Base-by-base conservation (phyloP, 2,797 vertebrate genomes). In the Kryptolebias ocellatus region DNA sequence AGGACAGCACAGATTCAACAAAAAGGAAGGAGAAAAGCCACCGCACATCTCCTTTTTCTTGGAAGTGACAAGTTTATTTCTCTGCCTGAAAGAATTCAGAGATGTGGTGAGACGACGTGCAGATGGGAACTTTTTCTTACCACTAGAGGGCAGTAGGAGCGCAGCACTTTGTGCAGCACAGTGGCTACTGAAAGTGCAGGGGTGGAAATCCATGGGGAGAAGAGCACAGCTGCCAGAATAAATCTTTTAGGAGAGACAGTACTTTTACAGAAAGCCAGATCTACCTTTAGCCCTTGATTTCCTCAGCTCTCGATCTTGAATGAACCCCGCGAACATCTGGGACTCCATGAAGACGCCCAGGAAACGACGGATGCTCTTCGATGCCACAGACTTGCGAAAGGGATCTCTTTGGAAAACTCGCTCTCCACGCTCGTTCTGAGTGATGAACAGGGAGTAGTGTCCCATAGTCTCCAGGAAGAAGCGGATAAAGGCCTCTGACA, bases 271-370 rank as follows among this genome's bases (percentile, higher is more conserved):
- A 60, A 31, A 5, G 2, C 5, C 28, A 18, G 3, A n/a, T 66
- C 37, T 92, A 98, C 98, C 97, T 95, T 98, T 99, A n/a, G 97
- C 97, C 53, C 97, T 89, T 80, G 95, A 96, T 83, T 98, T 99
- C 68, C 98, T 93, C 76, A 99, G 93, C 89, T 99, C 98, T 47
- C 96, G 93, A 89, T 99, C 98, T 92, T 99, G 98, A 88, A 99
- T 98, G 91, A 99, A 99, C 31, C 98, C 98, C 11, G 98, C 94
- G 54, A 99, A 99, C 98, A 99, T 99, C 92, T 99, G 98, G 53
- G 98, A 98, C 89, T 99, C 97, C 97, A 99, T 99, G 90, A 99
- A 99, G 83, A 99, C 97, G 29, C 98, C 97, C 75, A 99, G 92
- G 90, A 99, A 99, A 76, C 97, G 96, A 0, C 98, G 97, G 90